Evolutionary conservation across 2,888 invertebrate genomes (phyloP).

Genomic region (Troilus luridus): DNA sequence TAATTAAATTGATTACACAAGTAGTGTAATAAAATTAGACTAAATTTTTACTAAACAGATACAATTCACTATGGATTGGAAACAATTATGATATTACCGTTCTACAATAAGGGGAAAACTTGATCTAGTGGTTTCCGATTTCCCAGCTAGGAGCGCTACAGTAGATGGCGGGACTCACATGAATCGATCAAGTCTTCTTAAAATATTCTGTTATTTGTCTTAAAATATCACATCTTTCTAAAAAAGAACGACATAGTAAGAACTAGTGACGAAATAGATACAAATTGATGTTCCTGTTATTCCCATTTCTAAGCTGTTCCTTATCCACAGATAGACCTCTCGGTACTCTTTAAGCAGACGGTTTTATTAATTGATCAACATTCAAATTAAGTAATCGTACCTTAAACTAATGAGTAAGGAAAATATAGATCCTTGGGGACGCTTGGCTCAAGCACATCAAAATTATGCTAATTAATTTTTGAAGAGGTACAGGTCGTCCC

Average conservation of each 20-base stretch:
- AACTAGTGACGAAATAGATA: neutral
- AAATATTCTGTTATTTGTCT: neutral
- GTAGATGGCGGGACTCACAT: neutral
- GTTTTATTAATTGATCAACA: neutral
- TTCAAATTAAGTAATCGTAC: conserved; percentile 73
- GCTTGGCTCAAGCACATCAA: conserved; percentile 82
- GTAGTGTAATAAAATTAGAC: no score
- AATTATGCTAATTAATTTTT: conserved; percentile 78
- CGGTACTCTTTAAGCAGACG: neutral
- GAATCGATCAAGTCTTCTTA: neutral
- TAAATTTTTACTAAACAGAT: no score
- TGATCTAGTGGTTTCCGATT: neutral
- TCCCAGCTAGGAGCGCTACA: conserved; percentile 1
- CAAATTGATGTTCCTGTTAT: neutral
- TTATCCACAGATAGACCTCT: neutral
- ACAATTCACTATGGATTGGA: no score
- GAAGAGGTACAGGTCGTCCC: conserved; percentile 90
- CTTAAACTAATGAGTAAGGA: conserved; percentile 99
- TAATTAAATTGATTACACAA: no score
- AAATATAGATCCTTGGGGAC: conserved; percentile 95
- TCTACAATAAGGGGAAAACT: neutral
- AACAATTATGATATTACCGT: neutral
- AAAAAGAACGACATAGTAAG: neutral
- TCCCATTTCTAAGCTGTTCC: neutral
- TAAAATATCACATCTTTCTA: no score